These are phyloP conservation scores for Tachycineta bicolor DNA, from an alignment of 2,113 vertebrate species.

Conservation along the genomic window DNA sequence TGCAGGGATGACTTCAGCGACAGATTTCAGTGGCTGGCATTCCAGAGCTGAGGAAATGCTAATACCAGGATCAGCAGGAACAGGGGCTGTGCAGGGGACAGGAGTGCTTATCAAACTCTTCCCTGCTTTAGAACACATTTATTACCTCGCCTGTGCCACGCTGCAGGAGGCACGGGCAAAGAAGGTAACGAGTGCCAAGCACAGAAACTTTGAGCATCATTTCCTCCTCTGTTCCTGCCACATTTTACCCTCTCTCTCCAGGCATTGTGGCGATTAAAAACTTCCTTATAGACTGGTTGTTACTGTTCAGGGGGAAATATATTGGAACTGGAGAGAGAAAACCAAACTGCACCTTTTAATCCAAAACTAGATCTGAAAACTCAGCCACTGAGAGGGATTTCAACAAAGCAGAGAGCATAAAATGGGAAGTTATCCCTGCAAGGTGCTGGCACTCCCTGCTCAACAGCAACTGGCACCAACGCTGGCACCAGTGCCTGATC, in stretches of 20 bases:
- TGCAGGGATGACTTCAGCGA: not conserved
- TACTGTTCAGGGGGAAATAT: not conserved
- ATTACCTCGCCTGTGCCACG: not conserved
- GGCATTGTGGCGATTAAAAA: not conserved
- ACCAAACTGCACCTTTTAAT: not conserved
- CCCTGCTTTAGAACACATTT: fast-evolving
- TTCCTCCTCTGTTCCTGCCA: not conserved
- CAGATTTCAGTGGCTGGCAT: not conserved
- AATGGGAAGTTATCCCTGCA: not conserved
- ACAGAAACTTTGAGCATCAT: not conserved
- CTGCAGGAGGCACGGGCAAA: not conserved
- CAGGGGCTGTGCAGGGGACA: not conserved
- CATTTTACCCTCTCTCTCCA: not conserved
- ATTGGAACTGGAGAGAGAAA: not conserved
- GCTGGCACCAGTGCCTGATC: not conserved
- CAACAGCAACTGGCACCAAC: not conserved
- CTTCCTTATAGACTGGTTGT: not conserved
- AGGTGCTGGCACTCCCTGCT: not conserved
- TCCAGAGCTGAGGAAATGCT: not conserved
- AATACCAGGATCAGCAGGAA: not conserved
- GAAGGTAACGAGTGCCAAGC: not conserved
- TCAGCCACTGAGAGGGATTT: not conserved
- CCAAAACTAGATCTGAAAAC: not conserved
- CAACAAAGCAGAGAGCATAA: not conserved
- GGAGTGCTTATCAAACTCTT: not conserved